Evolutionary conservation across 2,113 vertebrate species (phyloP).

Genomic region (Tupaia chinensis): DNA sequence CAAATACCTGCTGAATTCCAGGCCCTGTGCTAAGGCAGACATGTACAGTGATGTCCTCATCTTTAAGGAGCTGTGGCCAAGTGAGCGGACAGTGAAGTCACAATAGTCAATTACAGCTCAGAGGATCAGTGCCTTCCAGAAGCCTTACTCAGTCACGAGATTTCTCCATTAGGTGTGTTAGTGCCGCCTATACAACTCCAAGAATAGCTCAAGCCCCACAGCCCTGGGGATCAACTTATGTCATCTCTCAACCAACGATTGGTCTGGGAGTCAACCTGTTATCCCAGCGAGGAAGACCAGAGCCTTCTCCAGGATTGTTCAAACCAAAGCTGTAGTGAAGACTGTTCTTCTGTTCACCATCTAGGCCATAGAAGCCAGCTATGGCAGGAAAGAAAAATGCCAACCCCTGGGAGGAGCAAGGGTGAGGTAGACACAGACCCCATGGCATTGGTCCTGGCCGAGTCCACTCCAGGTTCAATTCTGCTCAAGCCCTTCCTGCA

Average conservation of each 20-base stretch:
- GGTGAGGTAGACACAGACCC: background rate
- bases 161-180: background rate
- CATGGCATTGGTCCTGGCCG: rapidly evolving
- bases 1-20: background rate
- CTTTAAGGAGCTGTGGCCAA: background rate
- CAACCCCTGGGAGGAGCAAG: background rate
- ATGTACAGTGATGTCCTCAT: background rate
- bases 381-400: background rate
- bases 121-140: background rate
- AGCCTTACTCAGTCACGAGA: background rate
- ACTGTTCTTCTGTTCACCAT: background rate
- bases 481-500: background rate
- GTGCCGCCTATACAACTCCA: background rate
- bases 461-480: background rate
- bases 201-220: background rate
- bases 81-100: background rate
- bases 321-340: background rate
- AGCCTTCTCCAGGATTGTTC: background rate
- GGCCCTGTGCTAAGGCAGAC: background rate
- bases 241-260: rapidly evolving
- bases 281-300: background rate
- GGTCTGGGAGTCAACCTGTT: background rate
- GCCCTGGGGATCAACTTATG: background rate
- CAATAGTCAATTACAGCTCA: background rate
- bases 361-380: background rate